Conservation (phyloP, 2,113 vertebrate species). For the pig (Sus scrofa) region T2T-Sscrofa CM000815.6:88705501-88706000, state of each 20-base stretch:
- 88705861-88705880: neutral
- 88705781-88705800: neutral
- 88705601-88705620: no score
- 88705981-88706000: neutral
- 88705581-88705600: no score
- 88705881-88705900: neutral
- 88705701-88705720: no score
- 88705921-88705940: slow-evolving; percentile 12
- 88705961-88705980: neutral
- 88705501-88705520: no score
- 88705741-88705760: neutral
- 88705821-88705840: neutral
- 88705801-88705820: neutral
- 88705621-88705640: no score
- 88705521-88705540: no score
- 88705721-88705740: slow-evolving; percentile 41
- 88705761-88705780: neutral
- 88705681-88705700: no score
- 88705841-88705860: neutral
- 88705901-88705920: neutral
- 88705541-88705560: no score
- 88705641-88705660: no score
- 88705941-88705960: slow-evolving; percentile 21
- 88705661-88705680: no score
- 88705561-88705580: no score